These are phyloP conservation scores for Chionis minor DNA, from an alignment of 2,113 vertebrate genomes.

Conservation along the genomic window DNA sequence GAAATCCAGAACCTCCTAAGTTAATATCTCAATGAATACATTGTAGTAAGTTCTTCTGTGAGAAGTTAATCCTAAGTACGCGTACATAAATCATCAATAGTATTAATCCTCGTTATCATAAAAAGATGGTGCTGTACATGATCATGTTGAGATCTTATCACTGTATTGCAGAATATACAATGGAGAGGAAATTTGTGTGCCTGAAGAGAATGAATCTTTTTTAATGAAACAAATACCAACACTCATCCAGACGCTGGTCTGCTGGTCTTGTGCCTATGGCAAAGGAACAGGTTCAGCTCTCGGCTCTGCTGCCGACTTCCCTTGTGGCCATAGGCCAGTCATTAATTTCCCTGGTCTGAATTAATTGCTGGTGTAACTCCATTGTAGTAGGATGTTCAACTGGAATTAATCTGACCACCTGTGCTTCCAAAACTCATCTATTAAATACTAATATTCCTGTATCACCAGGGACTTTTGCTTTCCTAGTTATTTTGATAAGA, in stretches of 20 bases:
- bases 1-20: not conserved
- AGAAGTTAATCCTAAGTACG: not conserved
- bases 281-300: not conserved
- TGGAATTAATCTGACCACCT: not conserved
- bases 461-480: not conserved
- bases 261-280: not conserved
- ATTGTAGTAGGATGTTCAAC: not conserved
- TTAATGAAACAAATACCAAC: not conserved
- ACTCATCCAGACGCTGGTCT: not conserved
- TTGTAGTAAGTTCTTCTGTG: not conserved
- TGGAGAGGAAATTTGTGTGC: not conserved
- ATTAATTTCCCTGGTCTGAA: not conserved
- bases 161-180: not conserved
- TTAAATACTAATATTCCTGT: not conserved
- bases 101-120: not conserved
- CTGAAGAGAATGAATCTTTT: not conserved
- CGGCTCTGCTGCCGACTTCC: not conserved
- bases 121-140: not conserved
- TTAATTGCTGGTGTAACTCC: not conserved
- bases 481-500: not conserved
- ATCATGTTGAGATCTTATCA: rapidly evolving
- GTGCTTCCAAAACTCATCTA: not conserved
- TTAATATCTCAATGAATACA: not conserved
- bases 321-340: not conserved
- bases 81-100: not conserved